A percentile compares a stretch with the other conserved stretches of the same genome.
phyloP scores from a whole-genome alignment of 2,888 invertebrate species.

The Axea sp. region DNA sequence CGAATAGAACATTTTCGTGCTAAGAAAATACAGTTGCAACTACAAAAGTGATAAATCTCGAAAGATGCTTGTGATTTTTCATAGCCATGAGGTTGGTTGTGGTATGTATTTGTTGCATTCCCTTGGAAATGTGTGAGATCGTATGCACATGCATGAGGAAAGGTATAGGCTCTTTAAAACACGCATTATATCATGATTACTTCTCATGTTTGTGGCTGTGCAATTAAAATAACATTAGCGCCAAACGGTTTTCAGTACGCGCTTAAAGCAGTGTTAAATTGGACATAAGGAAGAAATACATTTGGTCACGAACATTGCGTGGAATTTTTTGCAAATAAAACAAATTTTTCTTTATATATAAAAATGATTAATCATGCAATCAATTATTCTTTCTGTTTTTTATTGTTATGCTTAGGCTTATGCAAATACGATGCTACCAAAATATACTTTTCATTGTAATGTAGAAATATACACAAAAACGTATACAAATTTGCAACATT shows the following conservation, averaged over 20 bases:
- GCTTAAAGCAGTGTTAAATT: conserved; percentile 20
- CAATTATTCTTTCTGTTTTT: no score
- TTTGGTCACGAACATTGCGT: no score
- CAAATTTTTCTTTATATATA: no score
- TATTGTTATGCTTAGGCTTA: no score
- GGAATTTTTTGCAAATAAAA: no score
- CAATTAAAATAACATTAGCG: conserved; percentile 51
- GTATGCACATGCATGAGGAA: conserved; percentile 18
- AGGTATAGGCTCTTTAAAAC: conserved; percentile 37
- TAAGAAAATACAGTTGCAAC: conserved; percentile 30
- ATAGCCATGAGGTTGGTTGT: conserved; percentile 42
- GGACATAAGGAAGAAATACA: no score
- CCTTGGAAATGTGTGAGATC: conserved; percentile 45
- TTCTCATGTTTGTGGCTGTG: conserved; percentile 36
- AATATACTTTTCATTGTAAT: no score
- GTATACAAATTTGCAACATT: no score
- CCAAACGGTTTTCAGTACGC: conserved; percentile 37
- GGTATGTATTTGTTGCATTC: conserved; percentile 31
- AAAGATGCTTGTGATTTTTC: conserved; percentile 34
- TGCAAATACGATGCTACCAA: no score
- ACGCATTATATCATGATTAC: conserved; percentile 44
- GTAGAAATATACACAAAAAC: no score
- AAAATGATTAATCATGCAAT: no score
- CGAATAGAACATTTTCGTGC: no score
- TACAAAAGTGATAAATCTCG: conserved; percentile 50